Evolutionary conservation across 1,140 invertebrate genomes (phyloP).

Genomic region (Yoshiicerus persimilis): DNA sequence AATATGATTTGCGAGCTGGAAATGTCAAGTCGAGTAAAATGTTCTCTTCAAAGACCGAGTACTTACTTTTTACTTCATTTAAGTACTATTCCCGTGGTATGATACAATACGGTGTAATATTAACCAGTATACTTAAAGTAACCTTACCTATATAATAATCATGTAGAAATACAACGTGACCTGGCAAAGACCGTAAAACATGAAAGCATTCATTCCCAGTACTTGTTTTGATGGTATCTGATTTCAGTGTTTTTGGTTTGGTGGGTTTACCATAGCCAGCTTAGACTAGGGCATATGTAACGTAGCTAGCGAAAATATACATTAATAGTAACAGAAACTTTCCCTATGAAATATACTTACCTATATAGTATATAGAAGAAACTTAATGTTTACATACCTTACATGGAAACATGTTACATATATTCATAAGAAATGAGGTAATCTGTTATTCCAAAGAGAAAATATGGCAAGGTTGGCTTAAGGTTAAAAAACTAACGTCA

Average conservation of each 20-base stretch:
- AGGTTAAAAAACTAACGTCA: slow-evolving; percentile 8
- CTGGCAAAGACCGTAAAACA: not conserved
- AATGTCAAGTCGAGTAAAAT: not conserved
- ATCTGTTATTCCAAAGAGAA: not conserved
- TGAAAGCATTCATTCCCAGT: not conserved
- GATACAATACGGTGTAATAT: not conserved
- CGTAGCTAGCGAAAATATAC: too few relatives aligned
- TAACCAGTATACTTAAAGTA: not conserved
- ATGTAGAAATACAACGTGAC: not conserved
- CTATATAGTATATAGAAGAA: too few relatives aligned
- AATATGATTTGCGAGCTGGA: not conserved
- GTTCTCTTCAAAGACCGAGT: not conserved
- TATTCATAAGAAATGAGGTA: not conserved
- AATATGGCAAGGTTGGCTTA: slow-evolving; percentile 7
- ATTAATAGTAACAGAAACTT: too few relatives aligned
- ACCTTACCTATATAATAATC: not conserved
- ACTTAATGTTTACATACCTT: not conserved
- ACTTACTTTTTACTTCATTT: not conserved
- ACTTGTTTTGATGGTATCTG: not conserved
- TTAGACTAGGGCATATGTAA: not conserved
- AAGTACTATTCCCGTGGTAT: not conserved
- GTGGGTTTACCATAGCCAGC: not conserved
- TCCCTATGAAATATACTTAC: too few relatives aligned
- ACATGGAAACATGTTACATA: not conserved
- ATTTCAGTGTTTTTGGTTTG: not conserved